Base-by-base conservation (phyloP, 35 echinoderm and acorn worm genomes). In the Chiridota heheva region DNA sequence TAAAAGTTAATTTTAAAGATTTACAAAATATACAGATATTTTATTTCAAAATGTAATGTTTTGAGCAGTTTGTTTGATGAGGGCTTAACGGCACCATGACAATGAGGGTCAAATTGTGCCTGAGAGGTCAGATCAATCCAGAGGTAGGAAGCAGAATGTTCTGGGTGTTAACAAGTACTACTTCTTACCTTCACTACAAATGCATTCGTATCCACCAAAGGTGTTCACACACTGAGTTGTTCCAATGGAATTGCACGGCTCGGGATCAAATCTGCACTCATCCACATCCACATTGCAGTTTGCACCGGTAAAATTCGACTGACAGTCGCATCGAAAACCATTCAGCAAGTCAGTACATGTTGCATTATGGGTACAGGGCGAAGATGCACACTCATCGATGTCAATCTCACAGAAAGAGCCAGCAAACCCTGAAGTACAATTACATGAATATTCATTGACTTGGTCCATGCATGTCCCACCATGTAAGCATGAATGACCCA, bases 221-320 rank as follows among this genome's bases (percentile, higher is more conserved):
- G 88, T 91, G 40, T 97, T 97, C 24, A 87, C 71, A 81, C 93
- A 97, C 20, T 77, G 60, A 34, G 35, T 36, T 1, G 93, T 97
- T 17, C 81, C 88, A 1, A 56, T 55, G 39, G 78, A 58, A 67
- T 88, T 40, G 37, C 93, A 97, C 43, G 63, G 84, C 27, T 84
- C 78, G 0, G 76, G 65, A 24, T 24, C 38, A 17, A 32, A n/a
- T 16, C 66, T 62, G 46, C 91, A 96, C 40, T 96, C 91, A 76
- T 96, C 75, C 38, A 89, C 80, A 32, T 96, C 91, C 18, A 68
- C 34, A n/a, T 88, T 73, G 63, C 91, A 96, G 22, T 71, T 57
- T 10, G 24, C 13, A 20, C 91, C 91, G 15, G 78, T 73, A 63
- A 72, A 96, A 72, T 96, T 96, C 6, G 32, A 44, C 0, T 86